These are phyloP conservation scores for Zaprionus lachaisei DNA, from an alignment of 1,140 invertebrate genomes.

Conservation along the genomic window DNA sequence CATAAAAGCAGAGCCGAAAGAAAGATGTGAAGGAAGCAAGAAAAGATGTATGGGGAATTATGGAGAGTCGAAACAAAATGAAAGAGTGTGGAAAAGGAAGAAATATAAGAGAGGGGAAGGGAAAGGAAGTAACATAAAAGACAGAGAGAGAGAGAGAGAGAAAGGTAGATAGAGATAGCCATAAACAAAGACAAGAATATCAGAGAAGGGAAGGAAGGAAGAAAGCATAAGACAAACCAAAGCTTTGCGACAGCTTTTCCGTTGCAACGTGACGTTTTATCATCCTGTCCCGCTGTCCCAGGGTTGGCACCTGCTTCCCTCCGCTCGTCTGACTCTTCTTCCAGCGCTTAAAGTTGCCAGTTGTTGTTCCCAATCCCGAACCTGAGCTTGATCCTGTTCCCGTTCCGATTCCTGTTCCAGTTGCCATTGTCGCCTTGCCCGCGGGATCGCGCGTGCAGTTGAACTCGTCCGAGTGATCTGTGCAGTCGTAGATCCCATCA, in stretches of 20 bases:
- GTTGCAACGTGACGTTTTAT: constrained; percentile 39
- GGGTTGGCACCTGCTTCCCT: constrained; percentile 7
- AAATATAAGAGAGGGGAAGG: neutral
- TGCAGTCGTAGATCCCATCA: constrained; percentile 89
- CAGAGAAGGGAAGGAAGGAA: constrained; percentile 12
- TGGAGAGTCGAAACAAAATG: neutral
- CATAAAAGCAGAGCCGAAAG: neutral
- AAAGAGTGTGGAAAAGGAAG: neutral
- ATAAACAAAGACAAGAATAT: neutral
- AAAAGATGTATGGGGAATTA: neutral
- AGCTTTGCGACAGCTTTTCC: constrained; percentile 32
- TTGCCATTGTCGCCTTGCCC: constrained; percentile 3
- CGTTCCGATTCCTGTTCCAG: neutral
- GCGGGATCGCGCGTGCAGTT: constrained; percentile 85
- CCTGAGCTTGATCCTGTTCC: neutral
- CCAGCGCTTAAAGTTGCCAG: constrained; percentile 62
- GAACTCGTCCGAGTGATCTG: constrained; percentile 90
- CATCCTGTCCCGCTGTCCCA: neutral
- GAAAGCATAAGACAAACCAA: constrained; percentile 65
- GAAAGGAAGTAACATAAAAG: neutral
- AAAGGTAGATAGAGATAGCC: neutral
- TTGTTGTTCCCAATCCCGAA: neutral
- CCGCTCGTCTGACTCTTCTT: constrained; percentile 48
- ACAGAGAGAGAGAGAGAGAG: neutral
- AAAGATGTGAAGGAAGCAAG: neutral